Evolutionary conservation across 2,888 invertebrate genomes (phyloP).

Genomic region (Steinernema carpocapsae): DNA sequence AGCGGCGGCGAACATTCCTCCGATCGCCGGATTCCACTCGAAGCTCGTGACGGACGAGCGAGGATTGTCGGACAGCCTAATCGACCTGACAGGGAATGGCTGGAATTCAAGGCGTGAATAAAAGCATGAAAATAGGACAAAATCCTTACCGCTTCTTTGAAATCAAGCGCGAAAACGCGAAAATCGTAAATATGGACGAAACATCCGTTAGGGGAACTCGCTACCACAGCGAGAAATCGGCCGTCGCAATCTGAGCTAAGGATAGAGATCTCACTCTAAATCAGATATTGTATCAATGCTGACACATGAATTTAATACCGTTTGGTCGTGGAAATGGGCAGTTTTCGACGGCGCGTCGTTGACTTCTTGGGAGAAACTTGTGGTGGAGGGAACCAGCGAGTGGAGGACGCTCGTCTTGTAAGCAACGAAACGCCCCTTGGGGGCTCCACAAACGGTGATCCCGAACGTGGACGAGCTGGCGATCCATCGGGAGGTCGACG

Average conservation of each 20-base stretch:
- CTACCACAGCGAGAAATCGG: conserved; percentile 50
- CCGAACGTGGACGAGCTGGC: conserved; percentile 42
- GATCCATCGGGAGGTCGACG: conserved; percentile 23
- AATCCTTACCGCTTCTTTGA: conserved; percentile 34
- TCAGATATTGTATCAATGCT: neutral
- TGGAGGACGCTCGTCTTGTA: conserved; percentile 39
- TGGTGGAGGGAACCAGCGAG: conserved; percentile 23
- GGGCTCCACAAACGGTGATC: conserved; percentile 36
- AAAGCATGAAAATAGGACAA: neutral
- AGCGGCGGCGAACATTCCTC: conserved; percentile 53
- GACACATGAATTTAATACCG: neutral
- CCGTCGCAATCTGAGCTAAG: conserved; percentile 47
- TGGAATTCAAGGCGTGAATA: conserved; percentile 26
- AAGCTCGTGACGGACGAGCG: conserved; percentile 45
- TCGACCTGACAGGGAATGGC: conserved; percentile 44
- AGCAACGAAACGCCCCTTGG: conserved; percentile 37
- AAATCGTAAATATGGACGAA: conserved; percentile 56
- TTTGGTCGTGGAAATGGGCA: conserved; percentile 13
- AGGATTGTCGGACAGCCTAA: conserved; percentile 46
- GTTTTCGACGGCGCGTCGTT: conserved; percentile 18
- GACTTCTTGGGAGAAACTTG: conserved; percentile 6
- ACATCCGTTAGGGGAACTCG: conserved; percentile 46
- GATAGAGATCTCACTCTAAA: conserved; percentile 39
- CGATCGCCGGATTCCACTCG: conserved; percentile 59
- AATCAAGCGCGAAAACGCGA: conserved; percentile 39